Percentiles rank a stretch among this genome's conserved stretches.
phyloP scores from a whole-genome alignment of 2,797 vertebrate genomes.

The Melanogrammus aeglefinus region DNA sequence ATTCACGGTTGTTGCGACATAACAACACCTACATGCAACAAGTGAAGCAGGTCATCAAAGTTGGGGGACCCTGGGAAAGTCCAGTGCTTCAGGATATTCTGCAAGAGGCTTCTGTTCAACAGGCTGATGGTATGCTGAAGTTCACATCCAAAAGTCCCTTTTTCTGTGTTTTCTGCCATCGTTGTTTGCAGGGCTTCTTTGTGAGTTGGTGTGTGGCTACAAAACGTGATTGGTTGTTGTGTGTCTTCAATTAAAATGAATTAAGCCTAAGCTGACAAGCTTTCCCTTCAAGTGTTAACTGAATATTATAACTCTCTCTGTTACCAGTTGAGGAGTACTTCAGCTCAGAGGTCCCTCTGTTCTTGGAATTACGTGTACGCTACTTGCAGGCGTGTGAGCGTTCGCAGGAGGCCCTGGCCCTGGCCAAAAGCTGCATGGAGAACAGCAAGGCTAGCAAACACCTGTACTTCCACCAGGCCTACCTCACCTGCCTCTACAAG shows the following conservation, averaged over 20 bases:
- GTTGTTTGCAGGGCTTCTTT: not conserved
- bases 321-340: slow-evolving; percentile 87
- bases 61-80: slow-evolving; percentile 95
- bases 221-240: not conserved
- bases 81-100: slow-evolving; percentile 90
- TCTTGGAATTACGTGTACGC: slow-evolving; percentile 95
- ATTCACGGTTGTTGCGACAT: slow-evolving; percentile 84
- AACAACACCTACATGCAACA: slow-evolving; percentile 89
- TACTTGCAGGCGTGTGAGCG: slow-evolving; percentile 97
- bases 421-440: slow-evolving; percentile 91
- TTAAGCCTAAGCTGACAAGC: not conserved
- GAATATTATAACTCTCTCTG: not conserved
- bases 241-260: too few relatives aligned
- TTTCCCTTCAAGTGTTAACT: not conserved
- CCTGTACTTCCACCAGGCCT: slow-evolving; percentile 95
- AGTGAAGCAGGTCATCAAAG: slow-evolving; percentile 90
- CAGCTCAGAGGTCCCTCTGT: slow-evolving; percentile 89
- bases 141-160: not conserved
- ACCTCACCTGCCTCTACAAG: slow-evolving; percentile 94
- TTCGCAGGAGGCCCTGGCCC: slow-evolving; percentile 89
- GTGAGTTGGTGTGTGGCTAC: not conserved
- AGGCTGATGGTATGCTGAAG: slow-evolving; percentile 79
- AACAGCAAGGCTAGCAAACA: slow-evolving; percentile 85
- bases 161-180: not conserved
- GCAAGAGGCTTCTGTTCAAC: slow-evolving; percentile 79